Evolutionary conservation across 2,888 invertebrate genomes (phyloP).

Genomic region (Aporophyla lueneburgensis): DNA sequence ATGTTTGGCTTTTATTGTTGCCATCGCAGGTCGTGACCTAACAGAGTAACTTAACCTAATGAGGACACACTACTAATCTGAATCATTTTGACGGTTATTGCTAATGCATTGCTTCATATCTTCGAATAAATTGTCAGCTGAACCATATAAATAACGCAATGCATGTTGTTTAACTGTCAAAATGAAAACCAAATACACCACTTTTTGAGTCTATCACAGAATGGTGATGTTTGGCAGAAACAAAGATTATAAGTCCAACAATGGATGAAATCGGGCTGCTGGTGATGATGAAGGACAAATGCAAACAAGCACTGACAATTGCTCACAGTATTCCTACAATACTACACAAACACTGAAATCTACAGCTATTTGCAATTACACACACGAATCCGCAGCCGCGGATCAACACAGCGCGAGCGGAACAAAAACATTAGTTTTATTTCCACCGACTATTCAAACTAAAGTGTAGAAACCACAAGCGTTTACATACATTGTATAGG

Average conservation of each 20-base stretch:
- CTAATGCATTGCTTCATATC: too few relatives aligned
- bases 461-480: slow-evolving; percentile 32
- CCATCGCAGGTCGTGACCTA: not conserved
- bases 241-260: not conserved
- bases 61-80: not conserved
- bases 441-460: slow-evolving; percentile 6
- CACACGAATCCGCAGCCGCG: slow-evolving; percentile 12
- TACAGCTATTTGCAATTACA: slow-evolving; percentile 27
- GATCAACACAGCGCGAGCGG: slow-evolving; percentile 25
- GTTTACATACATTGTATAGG: slow-evolving; percentile 1
- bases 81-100: too few relatives aligned
- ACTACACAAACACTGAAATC: not conserved
- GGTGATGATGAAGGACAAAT: not conserved
- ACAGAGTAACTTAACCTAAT: too few relatives aligned
- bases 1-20: not conserved
- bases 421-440: slow-evolving; percentile 44
- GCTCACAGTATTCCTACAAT: slow-evolving; percentile 8
- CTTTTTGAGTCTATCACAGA: not conserved
- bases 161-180: too few relatives aligned
- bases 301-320: not conserved
- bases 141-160: too few relatives aligned
- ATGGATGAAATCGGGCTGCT: not conserved
- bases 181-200: not conserved
- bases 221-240: not conserved
- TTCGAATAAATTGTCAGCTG: too few relatives aligned